Evolutionary conservation across 2,888 invertebrate genomes (phyloP).

Genomic region (Cataglyphis altisquamis): DNA sequence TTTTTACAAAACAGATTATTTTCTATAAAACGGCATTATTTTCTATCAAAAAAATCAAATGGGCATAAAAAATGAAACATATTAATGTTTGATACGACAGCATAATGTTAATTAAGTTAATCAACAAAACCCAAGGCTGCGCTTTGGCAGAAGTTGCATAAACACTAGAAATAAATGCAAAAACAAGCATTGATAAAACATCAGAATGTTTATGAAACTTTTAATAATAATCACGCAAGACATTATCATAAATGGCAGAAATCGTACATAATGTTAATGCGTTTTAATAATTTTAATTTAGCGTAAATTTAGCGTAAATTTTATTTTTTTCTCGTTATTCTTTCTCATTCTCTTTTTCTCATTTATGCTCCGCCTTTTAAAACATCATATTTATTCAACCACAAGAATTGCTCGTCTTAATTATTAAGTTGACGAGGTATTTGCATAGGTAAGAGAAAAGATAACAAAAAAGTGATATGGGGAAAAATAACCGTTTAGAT

Average conservation of each 20-base stretch:
- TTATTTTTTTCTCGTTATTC: neutral
- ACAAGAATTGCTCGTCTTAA: neutral
- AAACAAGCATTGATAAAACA: neutral
- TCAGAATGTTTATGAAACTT: neutral
- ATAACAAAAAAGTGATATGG: neutral
- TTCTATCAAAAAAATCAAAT: neutral
- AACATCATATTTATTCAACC: neutral
- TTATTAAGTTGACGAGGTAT: neutral
- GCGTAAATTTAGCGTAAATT: neutral
- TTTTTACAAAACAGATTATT: neutral
- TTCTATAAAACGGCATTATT: neutral
- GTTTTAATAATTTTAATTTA: conserved; percentile 5
- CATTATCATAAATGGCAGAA: neutral
- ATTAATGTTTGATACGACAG: neutral
- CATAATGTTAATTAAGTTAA: conserved; percentile 13
- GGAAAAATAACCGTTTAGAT: neutral
- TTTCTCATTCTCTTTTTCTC: neutral
- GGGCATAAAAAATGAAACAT: neutral
- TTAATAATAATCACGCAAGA: neutral
- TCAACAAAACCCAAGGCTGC: neutral
- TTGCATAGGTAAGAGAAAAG: neutral
- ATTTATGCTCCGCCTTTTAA: neutral
- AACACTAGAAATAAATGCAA: neutral
- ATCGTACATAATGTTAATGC: neutral
- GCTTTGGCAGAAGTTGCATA: neutral